These are phyloP conservation scores for Xanthorhoe designata DNA, from an alignment of 2,888 invertebrate genomes.

Conservation along the genomic window DNA sequence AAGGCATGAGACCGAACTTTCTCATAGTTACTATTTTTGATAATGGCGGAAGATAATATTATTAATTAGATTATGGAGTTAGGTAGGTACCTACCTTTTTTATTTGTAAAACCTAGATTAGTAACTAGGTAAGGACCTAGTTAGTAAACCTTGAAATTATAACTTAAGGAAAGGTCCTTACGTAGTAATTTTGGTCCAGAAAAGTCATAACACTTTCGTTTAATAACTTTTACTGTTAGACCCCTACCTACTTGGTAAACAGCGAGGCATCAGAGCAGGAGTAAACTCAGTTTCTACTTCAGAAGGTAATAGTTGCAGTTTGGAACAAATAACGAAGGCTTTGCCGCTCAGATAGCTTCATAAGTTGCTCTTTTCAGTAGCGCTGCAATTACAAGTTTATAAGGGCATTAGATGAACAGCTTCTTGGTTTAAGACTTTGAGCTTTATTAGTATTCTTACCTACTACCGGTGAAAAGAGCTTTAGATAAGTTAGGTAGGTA, in stretches of 20 bases:
- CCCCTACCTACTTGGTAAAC: not conserved
- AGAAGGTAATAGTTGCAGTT: not conserved
- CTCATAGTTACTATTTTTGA: no score
- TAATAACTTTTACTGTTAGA: no score
- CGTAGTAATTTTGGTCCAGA: no score
- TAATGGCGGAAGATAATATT: no score
- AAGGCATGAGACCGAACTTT: no score
- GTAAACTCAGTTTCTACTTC: not conserved
- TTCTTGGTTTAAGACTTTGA: not conserved
- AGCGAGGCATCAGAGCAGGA: not conserved
- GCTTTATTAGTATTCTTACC: not conserved
- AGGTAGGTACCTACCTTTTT: no score
- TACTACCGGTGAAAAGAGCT: not conserved
- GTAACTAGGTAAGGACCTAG: no score
- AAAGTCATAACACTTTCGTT: no score
- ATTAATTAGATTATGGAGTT: no score
- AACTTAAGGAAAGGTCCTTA: no score
- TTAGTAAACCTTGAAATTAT: no score
- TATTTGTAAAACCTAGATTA: not conserved
- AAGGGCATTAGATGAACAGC: not conserved
- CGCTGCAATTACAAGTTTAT: not conserved
- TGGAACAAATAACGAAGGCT: not conserved
- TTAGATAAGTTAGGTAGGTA: not conserved
- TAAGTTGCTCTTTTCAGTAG: not conserved
- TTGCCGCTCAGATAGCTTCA: not conserved